Percentiles rank a stretch among this genome's conserved stretches.
Conservation (phyloP, 2,113 vertebrate species). For the Tursiops truncatus region DNA sequence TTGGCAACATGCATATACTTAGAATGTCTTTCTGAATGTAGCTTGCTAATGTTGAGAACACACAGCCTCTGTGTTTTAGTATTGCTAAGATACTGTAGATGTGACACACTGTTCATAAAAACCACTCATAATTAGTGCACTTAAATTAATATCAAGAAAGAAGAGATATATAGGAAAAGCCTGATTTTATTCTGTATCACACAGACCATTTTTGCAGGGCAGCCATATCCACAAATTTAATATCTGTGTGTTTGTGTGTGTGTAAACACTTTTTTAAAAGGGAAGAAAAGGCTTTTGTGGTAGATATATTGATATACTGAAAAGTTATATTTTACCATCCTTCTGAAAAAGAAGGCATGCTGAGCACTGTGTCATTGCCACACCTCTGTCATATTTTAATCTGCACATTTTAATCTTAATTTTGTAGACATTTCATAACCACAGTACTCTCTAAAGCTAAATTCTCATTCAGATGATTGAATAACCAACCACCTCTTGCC, state of each 20-base stretch:
- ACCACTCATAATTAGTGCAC: background rate
- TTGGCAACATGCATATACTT: conserved; percentile 50
- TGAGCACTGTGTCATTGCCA: background rate
- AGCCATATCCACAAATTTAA: background rate
- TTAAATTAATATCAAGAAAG: conserved; percentile 21
- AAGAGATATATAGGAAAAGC: background rate
- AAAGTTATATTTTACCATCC: background rate
- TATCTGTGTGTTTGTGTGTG: background rate
- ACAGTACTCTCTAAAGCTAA: background rate
- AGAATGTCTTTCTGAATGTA: conserved; percentile 50
- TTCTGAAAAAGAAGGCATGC: background rate
- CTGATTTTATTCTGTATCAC: background rate
- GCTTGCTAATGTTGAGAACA: conserved; percentile 44
- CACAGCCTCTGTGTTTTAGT: conserved; percentile 40
- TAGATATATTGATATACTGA: background rate
- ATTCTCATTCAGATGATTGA: background rate
- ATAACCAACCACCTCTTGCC: background rate
- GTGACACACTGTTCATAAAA: conserved; percentile 22
- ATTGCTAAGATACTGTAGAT: conserved; percentile 19
- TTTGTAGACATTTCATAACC: conserved; percentile 14
- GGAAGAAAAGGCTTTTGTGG: background rate
- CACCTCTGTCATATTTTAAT: background rate
- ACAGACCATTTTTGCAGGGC: background rate
- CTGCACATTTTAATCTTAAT: background rate
- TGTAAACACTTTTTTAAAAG: background rate